Conservation (phyloP, 2,888 invertebrate genomes). For the Drosophila maculinotata region DNA sequence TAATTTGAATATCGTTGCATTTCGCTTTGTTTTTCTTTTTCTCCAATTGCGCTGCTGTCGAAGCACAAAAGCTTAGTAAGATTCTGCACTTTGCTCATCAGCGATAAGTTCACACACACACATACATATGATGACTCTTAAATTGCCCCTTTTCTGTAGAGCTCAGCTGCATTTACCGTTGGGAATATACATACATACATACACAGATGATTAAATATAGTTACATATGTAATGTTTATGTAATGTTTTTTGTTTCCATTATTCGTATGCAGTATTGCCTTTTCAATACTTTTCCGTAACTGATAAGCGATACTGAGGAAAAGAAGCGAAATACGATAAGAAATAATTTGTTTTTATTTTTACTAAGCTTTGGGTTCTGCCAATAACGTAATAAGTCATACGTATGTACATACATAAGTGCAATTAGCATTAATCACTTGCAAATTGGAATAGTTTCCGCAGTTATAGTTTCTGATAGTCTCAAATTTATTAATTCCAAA, state of each 20-base stretch:
- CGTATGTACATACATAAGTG: too few relatives aligned
- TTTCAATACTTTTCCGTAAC: slow-evolving; percentile 1
- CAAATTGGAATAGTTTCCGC: neutral
- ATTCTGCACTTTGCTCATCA: slow-evolving; percentile 51
- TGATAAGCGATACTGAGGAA: slow-evolving; percentile 2
- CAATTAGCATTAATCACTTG: neutral
- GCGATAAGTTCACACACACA: slow-evolving; percentile 37
- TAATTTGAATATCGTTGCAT: neutral
- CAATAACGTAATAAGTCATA: slow-evolving; percentile 7
- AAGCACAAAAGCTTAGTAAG: slow-evolving; percentile 10
- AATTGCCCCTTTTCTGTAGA: neutral
- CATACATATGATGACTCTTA: slow-evolving; percentile 2
- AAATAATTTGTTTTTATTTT: neutral
- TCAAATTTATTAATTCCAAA: neutral
- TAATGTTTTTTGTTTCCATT: neutral
- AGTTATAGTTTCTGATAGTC: neutral
- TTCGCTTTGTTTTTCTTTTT: slow-evolving; percentile 10
- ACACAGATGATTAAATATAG: neutral
- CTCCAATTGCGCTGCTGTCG: slow-evolving; percentile 19
- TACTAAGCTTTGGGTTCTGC: neutral
- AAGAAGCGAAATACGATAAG: neutral
- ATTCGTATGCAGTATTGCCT: neutral
- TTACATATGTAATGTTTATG: neutral
- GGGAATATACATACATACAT: neutral
- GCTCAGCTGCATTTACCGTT: neutral